A percentile compares a stretch with the other conserved stretches of the same genome.
phyloP scores from a whole-genome alignment of 2,888 invertebrate species.

The Piscicola geometra region DNA sequence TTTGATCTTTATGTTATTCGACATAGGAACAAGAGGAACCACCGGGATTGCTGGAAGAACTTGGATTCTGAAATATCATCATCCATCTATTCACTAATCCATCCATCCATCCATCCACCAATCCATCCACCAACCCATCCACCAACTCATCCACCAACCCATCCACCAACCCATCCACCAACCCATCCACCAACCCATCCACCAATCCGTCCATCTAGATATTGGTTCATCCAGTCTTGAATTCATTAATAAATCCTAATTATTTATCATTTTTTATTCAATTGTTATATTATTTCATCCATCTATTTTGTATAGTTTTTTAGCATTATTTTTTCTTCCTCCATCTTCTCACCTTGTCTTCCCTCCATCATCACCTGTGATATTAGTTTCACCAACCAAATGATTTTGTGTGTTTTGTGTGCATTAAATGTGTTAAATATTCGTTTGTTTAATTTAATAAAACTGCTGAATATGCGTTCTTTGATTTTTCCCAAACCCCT shows the following conservation, averaged over 20 bases:
- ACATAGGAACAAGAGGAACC: too few species aligned
- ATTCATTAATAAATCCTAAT: not conserved
- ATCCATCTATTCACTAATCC: too few species aligned
- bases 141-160: not conserved
- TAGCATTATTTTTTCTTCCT: conserved; percentile 13
- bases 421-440: too few species aligned
- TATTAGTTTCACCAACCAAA: too few species aligned
- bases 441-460: too few species aligned
- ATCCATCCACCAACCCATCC: not conserved
- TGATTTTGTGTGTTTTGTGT: too few species aligned
- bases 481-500: too few species aligned
- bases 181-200: not conserved
- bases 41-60: too few species aligned
- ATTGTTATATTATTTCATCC: not conserved
- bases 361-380: not conserved
- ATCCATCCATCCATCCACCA: too few species aligned
- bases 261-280: not conserved
- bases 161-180: not conserved
- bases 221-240: not conserved
- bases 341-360: not conserved
- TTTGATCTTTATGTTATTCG: not conserved
- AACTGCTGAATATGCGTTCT: too few species aligned
- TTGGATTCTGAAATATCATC: too few species aligned
- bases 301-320: not conserved
- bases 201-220: not conserved